Conservation (phyloP, 2,797 vertebrate genomes). For the Danio albolineatus region DNA sequence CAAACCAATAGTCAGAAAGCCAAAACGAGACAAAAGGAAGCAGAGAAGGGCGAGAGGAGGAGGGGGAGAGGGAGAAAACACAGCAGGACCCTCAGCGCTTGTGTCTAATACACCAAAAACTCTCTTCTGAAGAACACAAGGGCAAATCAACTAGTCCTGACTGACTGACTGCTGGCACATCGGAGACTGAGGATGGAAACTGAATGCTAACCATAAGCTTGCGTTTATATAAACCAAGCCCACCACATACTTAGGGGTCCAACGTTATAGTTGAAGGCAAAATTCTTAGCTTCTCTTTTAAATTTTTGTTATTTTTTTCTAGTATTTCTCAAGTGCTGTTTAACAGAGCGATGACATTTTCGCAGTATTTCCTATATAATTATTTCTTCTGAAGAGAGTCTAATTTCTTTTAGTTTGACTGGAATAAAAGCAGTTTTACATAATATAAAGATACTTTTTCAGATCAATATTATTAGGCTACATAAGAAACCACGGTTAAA, state of each 20-base stretch:
- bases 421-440: too few relatives aligned
- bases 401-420: too few relatives aligned
- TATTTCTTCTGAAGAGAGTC: too few relatives aligned
- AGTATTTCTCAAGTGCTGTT: too few relatives aligned
- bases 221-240: background rate
- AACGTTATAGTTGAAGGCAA: background rate
- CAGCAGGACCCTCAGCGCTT: background rate
- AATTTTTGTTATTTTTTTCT: too few relatives aligned
- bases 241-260: background rate
- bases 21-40: slow-evolving; percentile 22
- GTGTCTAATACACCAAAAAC: slow-evolving; percentile 29
- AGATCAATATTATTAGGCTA: too few relatives aligned
- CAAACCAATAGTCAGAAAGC: background rate
- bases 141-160: slow-evolving; percentile 13
- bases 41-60: slow-evolving; percentile 8
- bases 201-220: slow-evolving; percentile 1
- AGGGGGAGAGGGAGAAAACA: slow-evolving; percentile 31
- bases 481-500: too few relatives aligned
- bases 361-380: too few relatives aligned
- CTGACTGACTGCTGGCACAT: slow-evolving; percentile 19
- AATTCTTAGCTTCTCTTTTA: too few relatives aligned
- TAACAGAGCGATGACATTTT: too few relatives aligned
- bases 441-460: too few relatives aligned
- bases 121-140: slow-evolving; percentile 15
- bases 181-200: background rate